phyloP scores from a whole-genome alignment of 2,888 invertebrate species.

The Barypeithes pellucidus region DNA sequence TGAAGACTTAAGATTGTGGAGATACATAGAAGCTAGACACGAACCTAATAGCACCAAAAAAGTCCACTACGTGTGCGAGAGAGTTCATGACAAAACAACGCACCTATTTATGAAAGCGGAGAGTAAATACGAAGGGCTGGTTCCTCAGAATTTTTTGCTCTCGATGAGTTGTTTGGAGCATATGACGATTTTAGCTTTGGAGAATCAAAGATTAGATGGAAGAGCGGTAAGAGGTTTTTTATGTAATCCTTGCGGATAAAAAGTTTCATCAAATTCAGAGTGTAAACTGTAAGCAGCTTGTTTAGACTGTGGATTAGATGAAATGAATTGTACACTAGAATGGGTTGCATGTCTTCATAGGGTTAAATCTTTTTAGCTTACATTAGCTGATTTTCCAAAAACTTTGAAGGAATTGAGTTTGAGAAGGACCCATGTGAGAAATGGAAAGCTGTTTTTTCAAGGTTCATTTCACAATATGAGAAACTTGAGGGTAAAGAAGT shows the following conservation, averaged over 20 bases:
- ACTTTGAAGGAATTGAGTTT: conserved; percentile 77
- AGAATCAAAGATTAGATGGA: conserved; percentile 64
- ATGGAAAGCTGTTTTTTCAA: conserved; percentile 63
- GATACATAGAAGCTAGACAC: conserved; percentile 62
- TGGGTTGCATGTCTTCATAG: too few relatives aligned
- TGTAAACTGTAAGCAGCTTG: not conserved
- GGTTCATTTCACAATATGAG: conserved; percentile 56
- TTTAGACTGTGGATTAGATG: too few relatives aligned
- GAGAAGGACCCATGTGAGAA: conserved; percentile 68
- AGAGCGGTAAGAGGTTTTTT: conserved; percentile 52
- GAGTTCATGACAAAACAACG: conserved; percentile 61
- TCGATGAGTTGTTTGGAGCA: conserved; percentile 54
- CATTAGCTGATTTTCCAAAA: conserved; percentile 77
- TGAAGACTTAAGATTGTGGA: conserved; percentile 64
- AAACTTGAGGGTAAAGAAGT: conserved; percentile 58
- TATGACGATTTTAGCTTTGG: conserved; percentile 65
- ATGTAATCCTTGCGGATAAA: not conserved
- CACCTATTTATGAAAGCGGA: conserved; percentile 56
- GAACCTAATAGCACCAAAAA: conserved; percentile 62
- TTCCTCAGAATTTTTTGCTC: conserved; percentile 54
- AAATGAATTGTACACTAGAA: too few relatives aligned
- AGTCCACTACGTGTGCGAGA: conserved; percentile 61
- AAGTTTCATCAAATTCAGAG: not conserved
- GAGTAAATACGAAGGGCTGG: conserved; percentile 50
- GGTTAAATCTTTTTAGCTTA: conserved; percentile 71